Percentiles rank a stretch among this genome's conserved stretches.
These are phyloP conservation scores for Eupithecia dodoneata DNA, from an alignment of 2,888 invertebrate genomes.

Conservation along the genomic window DNA sequence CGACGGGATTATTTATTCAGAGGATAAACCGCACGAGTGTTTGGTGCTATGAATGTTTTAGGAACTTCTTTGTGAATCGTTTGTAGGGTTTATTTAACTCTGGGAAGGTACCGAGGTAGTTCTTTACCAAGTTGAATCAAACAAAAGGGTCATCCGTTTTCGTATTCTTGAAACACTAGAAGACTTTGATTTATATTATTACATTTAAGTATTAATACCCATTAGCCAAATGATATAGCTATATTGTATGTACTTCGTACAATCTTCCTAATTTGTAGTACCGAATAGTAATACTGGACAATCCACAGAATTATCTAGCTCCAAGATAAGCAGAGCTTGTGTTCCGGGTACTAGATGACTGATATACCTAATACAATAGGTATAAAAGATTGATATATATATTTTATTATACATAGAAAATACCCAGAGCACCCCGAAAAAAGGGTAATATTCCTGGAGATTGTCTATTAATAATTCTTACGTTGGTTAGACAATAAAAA, in stretches of 20 bases:
- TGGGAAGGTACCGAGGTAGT: neutral
- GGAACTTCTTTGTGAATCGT: neutral
- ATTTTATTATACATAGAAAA: no score
- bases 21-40: slow-evolving; percentile 28
- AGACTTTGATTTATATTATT: neutral
- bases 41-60: slow-evolving; percentile 26
- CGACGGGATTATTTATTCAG: slow-evolving; percentile 33
- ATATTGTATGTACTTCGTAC: neutral
- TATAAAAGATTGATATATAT: no score
- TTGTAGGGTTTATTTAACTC: neutral
- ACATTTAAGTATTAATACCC: neutral
- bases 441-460: neutral
- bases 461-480: neutral
- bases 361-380: no score
- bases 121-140: neutral
- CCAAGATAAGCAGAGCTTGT: no score
- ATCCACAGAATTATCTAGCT: no score
- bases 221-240: neutral
- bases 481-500: neutral
- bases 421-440: no score
- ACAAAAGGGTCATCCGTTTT: neutral
- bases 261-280: no score
- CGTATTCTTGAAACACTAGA: neutral
- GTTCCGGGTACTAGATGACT: no score
- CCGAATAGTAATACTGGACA: no score